Evolutionary conservation across 1,140 invertebrate genomes (phyloP).

Genomic region (Micrasema longulum): DNA sequence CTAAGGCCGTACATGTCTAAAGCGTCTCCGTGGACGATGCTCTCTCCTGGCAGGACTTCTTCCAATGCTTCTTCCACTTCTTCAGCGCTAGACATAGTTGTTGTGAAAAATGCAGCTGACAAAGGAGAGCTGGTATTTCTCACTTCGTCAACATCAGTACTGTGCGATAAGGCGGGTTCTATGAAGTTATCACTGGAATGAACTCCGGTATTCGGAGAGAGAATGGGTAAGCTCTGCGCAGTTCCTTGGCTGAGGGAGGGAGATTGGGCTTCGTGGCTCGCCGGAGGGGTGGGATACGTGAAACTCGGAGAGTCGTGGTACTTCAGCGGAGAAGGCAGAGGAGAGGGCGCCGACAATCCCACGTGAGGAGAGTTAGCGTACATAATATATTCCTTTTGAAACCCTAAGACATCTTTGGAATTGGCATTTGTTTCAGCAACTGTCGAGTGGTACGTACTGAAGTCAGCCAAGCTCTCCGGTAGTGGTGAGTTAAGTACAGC

Average conservation of each 20-base stretch:
- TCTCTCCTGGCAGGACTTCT: conserved; percentile 83
- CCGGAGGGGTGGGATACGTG: conserved; percentile 85
- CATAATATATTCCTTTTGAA: conserved; percentile 55
- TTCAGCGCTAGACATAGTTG: conserved; percentile 86
- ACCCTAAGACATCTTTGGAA: conserved; percentile 51
- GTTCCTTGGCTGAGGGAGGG: conserved; percentile 66
- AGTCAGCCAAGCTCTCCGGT: conserved; percentile 83
- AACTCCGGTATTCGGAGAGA: conserved; percentile 62
- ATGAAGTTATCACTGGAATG: conserved; percentile 63
- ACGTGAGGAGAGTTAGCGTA: conserved; percentile 68
- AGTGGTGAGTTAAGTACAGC: conserved; percentile 80
- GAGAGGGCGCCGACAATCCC: conserved; percentile 67
- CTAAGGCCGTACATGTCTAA: conserved; percentile 73
- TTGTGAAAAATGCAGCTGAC: conserved; percentile 85
- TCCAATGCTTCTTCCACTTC: conserved; percentile 85
- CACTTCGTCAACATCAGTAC: conserved; percentile 68
- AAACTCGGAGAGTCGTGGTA: conserved; percentile 68
- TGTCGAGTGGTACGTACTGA: conserved; percentile 79
- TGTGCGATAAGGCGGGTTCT: conserved; percentile 50
- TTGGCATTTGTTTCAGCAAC: conserved; percentile 60
- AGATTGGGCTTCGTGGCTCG: conserved; percentile 83
- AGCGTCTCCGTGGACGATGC: conserved; percentile 64
- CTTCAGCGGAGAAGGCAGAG: conserved; percentile 75
- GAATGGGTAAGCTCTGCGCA: conserved; percentile 58
- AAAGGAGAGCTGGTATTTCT: conserved; percentile 77